A percentile compares a stretch with the other conserved stretches of the same genome.
Conservation (phyloP, 2,797 vertebrate species). For the Harpagifer antarcticus region DNA sequence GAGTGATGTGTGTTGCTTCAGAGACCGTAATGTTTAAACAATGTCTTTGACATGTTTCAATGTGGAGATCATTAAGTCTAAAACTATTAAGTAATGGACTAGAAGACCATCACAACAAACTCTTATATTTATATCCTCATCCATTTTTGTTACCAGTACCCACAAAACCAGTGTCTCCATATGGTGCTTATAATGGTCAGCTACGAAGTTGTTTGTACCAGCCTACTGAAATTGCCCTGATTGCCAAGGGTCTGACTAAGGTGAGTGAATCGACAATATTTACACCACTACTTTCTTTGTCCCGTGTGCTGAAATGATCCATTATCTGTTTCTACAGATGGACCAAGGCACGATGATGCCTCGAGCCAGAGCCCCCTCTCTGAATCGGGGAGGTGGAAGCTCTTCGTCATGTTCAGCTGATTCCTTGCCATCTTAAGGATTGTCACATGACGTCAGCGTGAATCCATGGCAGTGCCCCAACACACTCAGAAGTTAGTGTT, state of each 20-base stretch:
- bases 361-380: conserved; percentile 80
- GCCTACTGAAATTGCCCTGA: conserved; percentile 93
- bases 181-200: conserved; percentile 89
- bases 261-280: conserved; percentile 77
- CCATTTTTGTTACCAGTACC: conserved; percentile 58
- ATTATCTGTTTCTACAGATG: conserved; percentile 56
- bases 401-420: conserved; percentile 82
- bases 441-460: conserved; percentile 45
- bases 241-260: conserved; percentile 85
- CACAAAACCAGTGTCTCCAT: conserved; percentile 88
- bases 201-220: conserved; percentile 91
- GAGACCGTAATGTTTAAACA: not conserved
- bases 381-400: conserved; percentile 77
- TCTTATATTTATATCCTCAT: not conserved
- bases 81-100: not conserved
- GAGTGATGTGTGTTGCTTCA: not conserved
- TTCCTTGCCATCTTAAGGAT: conserved; percentile 59
- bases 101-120: not conserved
- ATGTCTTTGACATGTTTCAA: not conserved
- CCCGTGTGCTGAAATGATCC: conserved; percentile 17
- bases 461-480: not conserved
- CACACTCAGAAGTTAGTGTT: not conserved
- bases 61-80: not conserved
- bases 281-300: not conserved
- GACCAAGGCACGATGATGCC: conserved; percentile 84